These are phyloP conservation scores for Myotis findleyi DNA, from an alignment of 2,797 vertebrate species.

Conservation along the genomic window DNA sequence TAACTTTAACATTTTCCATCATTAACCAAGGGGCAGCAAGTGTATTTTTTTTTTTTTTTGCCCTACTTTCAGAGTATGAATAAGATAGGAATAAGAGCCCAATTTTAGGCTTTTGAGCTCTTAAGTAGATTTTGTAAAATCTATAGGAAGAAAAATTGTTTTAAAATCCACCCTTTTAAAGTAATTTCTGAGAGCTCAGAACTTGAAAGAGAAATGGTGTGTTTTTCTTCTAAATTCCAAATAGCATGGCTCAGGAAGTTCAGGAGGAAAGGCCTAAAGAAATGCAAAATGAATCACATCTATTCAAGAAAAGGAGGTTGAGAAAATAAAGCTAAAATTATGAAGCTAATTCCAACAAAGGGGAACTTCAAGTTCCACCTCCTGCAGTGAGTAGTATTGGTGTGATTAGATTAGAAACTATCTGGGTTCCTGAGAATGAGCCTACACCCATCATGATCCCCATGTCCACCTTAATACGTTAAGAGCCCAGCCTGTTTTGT, in stretches of 20 bases:
- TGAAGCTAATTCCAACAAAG: background rate
- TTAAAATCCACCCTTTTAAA: background rate
- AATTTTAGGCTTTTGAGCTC: background rate
- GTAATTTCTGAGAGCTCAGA: background rate
- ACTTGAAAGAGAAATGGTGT: background rate
- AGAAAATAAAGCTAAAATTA: background rate
- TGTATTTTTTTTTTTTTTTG: background rate
- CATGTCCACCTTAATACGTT: background rate
- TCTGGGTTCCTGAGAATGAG: background rate
- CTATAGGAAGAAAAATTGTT: background rate
- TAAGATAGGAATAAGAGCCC: background rate
- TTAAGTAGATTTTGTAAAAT: background rate
- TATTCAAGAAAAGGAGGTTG: background rate
- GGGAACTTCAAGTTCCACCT: background rate
- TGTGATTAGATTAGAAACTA: background rate
- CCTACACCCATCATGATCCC: accelerated
- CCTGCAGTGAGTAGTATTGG: background rate
- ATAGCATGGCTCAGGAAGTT: background rate
- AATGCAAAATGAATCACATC: background rate
- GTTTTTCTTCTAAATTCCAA: constrained; percentile 33
- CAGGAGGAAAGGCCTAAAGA: background rate
- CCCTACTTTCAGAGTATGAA: background rate
- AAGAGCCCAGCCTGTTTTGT: too few species aligned
- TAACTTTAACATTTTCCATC: background rate
- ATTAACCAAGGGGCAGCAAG: background rate